A percentile compares a stretch with the other conserved stretches of the same genome.
Conservation (phyloP, 2,888 invertebrate species). For the Crossocerus cetratus region DNA sequence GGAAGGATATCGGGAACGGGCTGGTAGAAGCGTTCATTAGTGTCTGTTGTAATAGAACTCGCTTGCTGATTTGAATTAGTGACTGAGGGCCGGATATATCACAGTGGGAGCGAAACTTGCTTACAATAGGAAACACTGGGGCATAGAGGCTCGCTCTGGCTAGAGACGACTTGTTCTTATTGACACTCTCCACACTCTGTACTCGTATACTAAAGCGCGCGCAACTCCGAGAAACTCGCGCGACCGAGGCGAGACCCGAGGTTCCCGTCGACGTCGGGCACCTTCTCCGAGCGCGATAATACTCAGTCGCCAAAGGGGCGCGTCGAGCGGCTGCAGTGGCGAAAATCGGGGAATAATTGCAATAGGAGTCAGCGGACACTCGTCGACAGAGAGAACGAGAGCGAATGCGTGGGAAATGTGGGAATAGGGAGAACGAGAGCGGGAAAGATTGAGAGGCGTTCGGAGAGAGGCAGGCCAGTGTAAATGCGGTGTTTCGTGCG, state of each 20-base stretch:
- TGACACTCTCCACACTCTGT: not conserved
- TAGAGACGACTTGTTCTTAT: too few relatives aligned
- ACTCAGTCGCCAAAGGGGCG: too few relatives aligned
- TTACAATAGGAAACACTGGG: too few relatives aligned
- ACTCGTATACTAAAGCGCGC: not conserved
- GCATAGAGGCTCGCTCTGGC: too few relatives aligned
- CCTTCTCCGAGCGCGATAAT: too few relatives aligned
- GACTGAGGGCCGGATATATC: too few relatives aligned
- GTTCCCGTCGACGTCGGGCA: not conserved
- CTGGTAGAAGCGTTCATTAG: too few relatives aligned
- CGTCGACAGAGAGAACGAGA: not conserved
- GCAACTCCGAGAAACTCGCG: not conserved
- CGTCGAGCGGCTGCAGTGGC: too few relatives aligned
- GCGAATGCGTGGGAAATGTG: not conserved
- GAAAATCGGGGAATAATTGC: not conserved
- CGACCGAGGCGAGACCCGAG: not conserved
- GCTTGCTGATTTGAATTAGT: too few relatives aligned
- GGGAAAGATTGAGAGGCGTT: not conserved
- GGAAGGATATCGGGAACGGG: too few relatives aligned
- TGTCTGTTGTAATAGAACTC: too few relatives aligned
- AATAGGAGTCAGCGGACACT: not conserved
- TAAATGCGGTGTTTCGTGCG: not conserved
- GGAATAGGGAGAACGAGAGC: constrained; percentile 14
- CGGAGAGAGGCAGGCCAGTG: not conserved
- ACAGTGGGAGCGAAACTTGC: too few relatives aligned